Evolutionary conservation across 2,113 vertebrate genomes (phyloP).

Genomic region (Apodemus sylvaticus): DNA sequence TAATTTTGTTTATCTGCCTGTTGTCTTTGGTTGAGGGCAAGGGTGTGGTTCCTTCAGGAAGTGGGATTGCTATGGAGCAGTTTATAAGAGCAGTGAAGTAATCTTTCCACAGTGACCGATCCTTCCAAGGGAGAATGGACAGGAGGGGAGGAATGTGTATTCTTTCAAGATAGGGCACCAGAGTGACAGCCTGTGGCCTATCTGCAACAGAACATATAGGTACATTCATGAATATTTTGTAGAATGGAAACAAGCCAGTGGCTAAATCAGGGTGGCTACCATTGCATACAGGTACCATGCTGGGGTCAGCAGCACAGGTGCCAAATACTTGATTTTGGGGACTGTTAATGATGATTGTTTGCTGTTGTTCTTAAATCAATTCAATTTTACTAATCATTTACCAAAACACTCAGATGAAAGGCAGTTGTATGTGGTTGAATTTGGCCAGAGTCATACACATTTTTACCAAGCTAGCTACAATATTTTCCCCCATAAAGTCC

Average conservation of each 20-base stretch:
- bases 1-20: background rate
- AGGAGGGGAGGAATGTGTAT: background rate
- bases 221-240: slow-evolving; percentile 30
- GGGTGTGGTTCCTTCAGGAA: slow-evolving; percentile 63
- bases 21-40: slow-evolving; percentile 13
- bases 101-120: slow-evolving; percentile 55
- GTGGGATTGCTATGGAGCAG: slow-evolving; percentile 3
- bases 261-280: slow-evolving; percentile 24
- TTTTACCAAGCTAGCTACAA: slow-evolving; percentile 43
- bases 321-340: background rate
- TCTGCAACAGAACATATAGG: background rate
- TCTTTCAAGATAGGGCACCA: slow-evolving; percentile 45
- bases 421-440: slow-evolving; percentile 14
- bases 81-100: slow-evolving; percentile 67
- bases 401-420: slow-evolving; percentile 3
- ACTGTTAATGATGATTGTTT: slow-evolving; percentile 39
- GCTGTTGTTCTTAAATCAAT: background rate
- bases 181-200: background rate
- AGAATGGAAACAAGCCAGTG: slow-evolving; percentile 59
- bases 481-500: slow-evolving; percentile 28
- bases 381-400: slow-evolving; percentile 38
- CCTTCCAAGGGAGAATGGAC: slow-evolving; percentile 24
- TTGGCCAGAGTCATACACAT: slow-evolving; percentile 32
- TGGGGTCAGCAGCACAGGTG: slow-evolving; percentile 8
- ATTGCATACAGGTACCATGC: slow-evolving; percentile 33